phyloP scores from a whole-genome alignment of 2,888 invertebrate species.

The Junonia oenone region DNA sequence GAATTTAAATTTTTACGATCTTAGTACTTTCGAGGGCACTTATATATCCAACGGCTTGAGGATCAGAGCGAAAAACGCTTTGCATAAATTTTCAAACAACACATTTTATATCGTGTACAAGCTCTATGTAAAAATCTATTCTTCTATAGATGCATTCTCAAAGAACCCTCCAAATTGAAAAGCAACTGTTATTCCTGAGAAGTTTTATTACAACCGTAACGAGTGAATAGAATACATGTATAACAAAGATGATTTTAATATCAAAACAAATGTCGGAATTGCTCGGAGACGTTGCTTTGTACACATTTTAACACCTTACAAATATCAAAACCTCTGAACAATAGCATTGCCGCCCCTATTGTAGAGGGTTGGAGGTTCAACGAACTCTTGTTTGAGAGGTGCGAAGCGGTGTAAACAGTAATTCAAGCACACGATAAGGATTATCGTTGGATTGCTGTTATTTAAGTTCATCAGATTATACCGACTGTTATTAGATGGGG shows the following conservation, averaged over 20 bases:
- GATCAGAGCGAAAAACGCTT: conserved; percentile 4
- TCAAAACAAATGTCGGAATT: conserved; percentile 21
- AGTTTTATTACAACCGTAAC: conserved; percentile 8
- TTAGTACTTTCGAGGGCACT: conserved; percentile 6
- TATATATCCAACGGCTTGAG: conserved; percentile 3
- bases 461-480: conserved; percentile 27
- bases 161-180: background rate
- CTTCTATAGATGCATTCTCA: background rate
- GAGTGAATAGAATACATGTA: conserved; percentile 7
- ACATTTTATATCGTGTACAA: background rate
- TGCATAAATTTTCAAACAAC: background rate
- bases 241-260: conserved; percentile 16
- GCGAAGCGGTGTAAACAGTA: conserved; percentile 32
- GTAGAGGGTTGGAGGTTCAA: conserved; percentile 45
- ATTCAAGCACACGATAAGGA: conserved; percentile 31
- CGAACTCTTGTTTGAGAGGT: conserved; percentile 37
- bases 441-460: conserved; percentile 22
- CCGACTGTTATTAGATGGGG: conserved; percentile 11
- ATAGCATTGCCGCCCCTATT: conserved; percentile 43
- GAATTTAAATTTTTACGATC: conserved; percentile 12
- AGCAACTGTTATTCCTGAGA: background rate
- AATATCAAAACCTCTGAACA: conserved; percentile 48
- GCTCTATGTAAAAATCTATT: background rate
- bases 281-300: conserved; percentile 22
- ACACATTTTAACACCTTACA: conserved; percentile 46